These are phyloP conservation scores for Mechanitis mazaeus DNA, from an alignment of 2,888 invertebrate species.

Conservation along the genomic window DNA sequence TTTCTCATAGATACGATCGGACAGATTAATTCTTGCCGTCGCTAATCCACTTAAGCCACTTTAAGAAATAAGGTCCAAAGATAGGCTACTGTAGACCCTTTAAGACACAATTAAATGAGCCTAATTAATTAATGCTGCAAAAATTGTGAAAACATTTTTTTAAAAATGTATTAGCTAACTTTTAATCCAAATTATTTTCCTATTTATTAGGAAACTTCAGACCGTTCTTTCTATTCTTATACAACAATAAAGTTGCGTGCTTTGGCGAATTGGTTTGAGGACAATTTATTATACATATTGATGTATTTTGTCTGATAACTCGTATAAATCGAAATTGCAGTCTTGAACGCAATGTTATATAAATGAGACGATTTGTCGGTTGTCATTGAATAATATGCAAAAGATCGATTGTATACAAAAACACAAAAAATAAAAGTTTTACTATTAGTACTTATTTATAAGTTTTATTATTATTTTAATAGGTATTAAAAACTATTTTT, in stretches of 20 bases:
- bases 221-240: conserved; percentile 3
- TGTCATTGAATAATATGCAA: not conserved
- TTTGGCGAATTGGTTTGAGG: conserved; percentile 10
- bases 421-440: too few species aligned
- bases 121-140: conserved; percentile 8
- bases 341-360: not conserved
- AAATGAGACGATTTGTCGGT: not conserved
- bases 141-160: not conserved
- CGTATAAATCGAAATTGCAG: conserved; percentile 1
- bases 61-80: conserved; percentile 1
- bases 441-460: too few species aligned
- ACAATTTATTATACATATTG: conserved; percentile 10
- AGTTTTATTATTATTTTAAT: too few species aligned
- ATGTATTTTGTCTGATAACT: conserved; percentile 3
- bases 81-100: conserved; percentile 11
- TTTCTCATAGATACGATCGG: not conserved
- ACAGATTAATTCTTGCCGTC: not conserved
- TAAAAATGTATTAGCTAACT: too few species aligned
- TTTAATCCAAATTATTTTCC: too few species aligned
- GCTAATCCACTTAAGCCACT: not conserved
- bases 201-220: not conserved
- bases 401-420: not conserved
- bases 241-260: conserved; percentile 10
- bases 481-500: too few species aligned
- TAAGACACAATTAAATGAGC: conserved; percentile 2